Percentiles rank a stretch among this genome's conserved stretches.
These are phyloP conservation scores for Calephelis perditalis DNA, from an alignment of 2,888 invertebrate species.

Conservation along the genomic window DNA sequence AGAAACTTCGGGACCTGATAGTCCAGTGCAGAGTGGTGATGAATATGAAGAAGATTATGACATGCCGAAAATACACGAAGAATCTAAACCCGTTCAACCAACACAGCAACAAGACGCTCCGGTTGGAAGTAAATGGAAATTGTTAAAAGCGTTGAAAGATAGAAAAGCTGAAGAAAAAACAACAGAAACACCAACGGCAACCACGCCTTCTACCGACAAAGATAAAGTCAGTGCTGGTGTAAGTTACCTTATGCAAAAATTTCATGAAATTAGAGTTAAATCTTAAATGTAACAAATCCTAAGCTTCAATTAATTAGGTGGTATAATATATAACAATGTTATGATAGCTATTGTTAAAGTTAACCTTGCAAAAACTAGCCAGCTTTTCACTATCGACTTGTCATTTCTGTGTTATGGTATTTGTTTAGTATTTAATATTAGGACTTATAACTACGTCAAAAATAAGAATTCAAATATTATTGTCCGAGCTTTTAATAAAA, in stretches of 20 bases:
- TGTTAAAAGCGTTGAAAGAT: conserved; percentile 92
- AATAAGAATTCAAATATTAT: neutral
- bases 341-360: conserved; percentile 1
- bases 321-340: neutral
- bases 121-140: conserved; percentile 92
- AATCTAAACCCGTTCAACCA: conserved; percentile 42
- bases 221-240: conserved; percentile 85
- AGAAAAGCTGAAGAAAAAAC: conserved; percentile 92
- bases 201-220: conserved; percentile 78
- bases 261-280: conserved; percentile 82
- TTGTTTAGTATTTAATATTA: neutral
- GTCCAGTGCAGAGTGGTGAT: conserved; percentile 86
- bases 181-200: conserved; percentile 81
- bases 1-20: conserved; percentile 93
- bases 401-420: neutral
- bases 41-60: conserved; percentile 83
- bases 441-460: neutral
- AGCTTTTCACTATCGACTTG: conserved; percentile 4
- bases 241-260: conserved; percentile 81
- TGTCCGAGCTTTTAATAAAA: neutral
- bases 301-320: conserved; percentile 1
- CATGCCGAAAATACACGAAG: conserved; percentile 66
- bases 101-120: conserved; percentile 73
- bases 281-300: conserved; percentile 51
- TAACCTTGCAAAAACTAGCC: neutral